Evolutionary conservation across 2,797 vertebrate species (phyloP), one percentile per base, ranked within the genome.

Genomic region (Microcaecilia unicolor): DNA sequence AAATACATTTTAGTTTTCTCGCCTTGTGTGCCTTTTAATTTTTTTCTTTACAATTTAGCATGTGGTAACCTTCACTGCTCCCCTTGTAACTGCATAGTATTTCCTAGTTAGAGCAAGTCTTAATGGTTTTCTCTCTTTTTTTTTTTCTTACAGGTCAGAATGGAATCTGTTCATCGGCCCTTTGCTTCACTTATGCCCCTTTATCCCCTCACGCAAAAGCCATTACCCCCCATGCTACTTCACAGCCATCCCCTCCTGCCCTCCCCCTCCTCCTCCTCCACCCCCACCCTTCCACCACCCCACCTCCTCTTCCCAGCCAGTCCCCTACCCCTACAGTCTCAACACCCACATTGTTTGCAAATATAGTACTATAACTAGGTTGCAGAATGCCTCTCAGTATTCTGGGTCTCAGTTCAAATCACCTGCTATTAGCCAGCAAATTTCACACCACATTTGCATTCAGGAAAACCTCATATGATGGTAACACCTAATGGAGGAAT

Each of bases 301-400:
- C 79, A 0, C 72, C 82, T 1, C 84, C 86, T 0, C 73, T 69
- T 6, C 71, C 87, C 22, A 83, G 87, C 2, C 86, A 90, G 37
- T 81, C 89, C 3, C 63, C 84, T 2, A 72, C 78, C 1, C 79
- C 76, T 1, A 29, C 33, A 1, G 62, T 47, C 28, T 60, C 70
- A 0, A 28, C 72, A 0, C 68, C 78, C 24, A 73, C 80, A 3
- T 64, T 90, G 66, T 93, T 91, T 8, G 72, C 89, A 55, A 96
- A 58, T 94, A 78, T 72, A 96, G 91, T 74, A 96, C 92, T 4
- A 92, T 96, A 58, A 84, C 77, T 15, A 56, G 91, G 33, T 63
- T 94, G 41, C 87, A 91, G 71, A 88, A 88, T 10, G 86, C 76
- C 8, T 66, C 82, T 19, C 80, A 85, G 44, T 72, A 69, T 13